Evolutionary conservation across 2,888 invertebrate genomes (phyloP).

Genomic region (Drymonia ruficornis): DNA sequence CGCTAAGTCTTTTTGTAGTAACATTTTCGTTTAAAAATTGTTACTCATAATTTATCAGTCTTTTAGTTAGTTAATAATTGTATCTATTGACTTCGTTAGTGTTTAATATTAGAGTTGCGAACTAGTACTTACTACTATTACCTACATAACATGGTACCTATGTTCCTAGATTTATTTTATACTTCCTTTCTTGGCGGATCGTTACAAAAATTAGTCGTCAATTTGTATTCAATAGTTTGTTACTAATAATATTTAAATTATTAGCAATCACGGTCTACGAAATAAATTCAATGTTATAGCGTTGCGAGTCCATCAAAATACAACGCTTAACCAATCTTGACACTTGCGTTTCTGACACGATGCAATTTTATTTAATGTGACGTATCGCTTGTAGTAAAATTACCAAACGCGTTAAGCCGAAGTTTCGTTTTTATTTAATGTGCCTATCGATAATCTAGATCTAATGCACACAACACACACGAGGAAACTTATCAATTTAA

Average conservation of each 20-base stretch:
- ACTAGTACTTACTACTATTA: too few species aligned
- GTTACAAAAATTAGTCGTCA: conserved; percentile 11
- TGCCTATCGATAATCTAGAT: not conserved
- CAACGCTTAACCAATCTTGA: conserved; percentile 62
- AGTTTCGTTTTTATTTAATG: conserved; percentile 13
- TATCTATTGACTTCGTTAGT: too few species aligned
- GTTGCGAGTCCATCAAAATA: conserved; percentile 59
- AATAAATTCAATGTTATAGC: conserved; percentile 43
- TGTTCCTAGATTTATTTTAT: not conserved
- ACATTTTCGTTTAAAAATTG: too few species aligned
- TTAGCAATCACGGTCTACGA: conserved; percentile 67
- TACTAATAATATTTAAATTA: conserved; percentile 71
- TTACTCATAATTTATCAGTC: too few species aligned
- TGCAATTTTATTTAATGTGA: conserved; percentile 58
- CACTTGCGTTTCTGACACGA: conserved; percentile 60
- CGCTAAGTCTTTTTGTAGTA: not conserved
- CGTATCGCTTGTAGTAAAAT: conserved; percentile 36
- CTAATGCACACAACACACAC: not conserved
- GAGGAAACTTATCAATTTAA: not conserved
- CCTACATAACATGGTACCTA: too few species aligned
- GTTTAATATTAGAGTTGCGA: too few species aligned
- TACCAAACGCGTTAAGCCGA: conserved; percentile 37
- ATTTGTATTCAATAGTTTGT: conserved; percentile 19
- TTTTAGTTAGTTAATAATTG: too few species aligned
- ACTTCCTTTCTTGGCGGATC: not conserved